Evolutionary conservation across 2,113 vertebrate species (phyloP).

Genomic region (Lamprotornis superbus): DNA sequence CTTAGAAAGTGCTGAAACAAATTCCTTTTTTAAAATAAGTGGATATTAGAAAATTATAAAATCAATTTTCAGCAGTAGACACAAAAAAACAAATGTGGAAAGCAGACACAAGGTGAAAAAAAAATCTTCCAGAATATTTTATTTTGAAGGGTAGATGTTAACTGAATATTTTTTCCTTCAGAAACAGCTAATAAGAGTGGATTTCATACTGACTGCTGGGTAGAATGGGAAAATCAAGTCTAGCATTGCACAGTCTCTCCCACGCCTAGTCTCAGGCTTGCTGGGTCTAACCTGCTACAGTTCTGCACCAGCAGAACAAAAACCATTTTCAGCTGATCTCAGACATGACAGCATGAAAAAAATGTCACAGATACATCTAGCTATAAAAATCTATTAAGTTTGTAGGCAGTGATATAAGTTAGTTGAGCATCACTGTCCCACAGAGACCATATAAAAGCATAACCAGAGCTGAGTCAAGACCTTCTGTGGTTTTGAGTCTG

Average conservation of each 20-base stretch:
- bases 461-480: background rate
- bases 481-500: background rate
- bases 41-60: slow-evolving; percentile 14
- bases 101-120: background rate
- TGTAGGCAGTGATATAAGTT: slow-evolving; percentile 1
- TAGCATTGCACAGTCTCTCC: background rate
- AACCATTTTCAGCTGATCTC: background rate
- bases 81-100: background rate
- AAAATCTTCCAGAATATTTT: background rate
- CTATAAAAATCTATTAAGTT: slow-evolving; percentile 3
- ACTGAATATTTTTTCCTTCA: background rate
- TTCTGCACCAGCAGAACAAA: background rate
- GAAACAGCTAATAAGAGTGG: background rate
- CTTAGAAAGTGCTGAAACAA: slow-evolving; percentile 27
- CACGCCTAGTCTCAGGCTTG: background rate
- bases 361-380: background rate
- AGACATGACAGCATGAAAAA: background rate
- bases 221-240: background rate
- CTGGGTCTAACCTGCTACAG: background rate
- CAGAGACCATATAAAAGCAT: background rate
- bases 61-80: background rate
- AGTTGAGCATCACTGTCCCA: background rate
- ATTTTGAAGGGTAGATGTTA: background rate
- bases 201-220: background rate
- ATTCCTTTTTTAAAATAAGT: background rate